Base-by-base conservation (phyloP, 2,888 invertebrate genomes). In the Lissonota sp. region DNA sequence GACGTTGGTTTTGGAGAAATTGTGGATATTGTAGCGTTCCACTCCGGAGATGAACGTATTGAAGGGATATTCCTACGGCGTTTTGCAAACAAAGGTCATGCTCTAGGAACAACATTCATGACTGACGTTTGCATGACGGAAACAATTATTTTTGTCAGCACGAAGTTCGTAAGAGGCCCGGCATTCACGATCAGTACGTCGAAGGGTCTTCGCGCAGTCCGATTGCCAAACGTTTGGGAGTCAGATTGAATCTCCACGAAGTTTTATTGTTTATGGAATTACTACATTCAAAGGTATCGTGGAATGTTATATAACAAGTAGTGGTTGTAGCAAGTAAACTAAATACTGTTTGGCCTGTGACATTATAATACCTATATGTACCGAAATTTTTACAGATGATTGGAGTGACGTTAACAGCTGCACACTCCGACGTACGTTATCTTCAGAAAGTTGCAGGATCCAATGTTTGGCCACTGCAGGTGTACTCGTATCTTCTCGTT, bases 1-100 rank as follows among this genome's bases (percentile, higher is more conserved):
- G 16, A 69, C 26, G 39, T 55, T 57, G 53, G 55, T 42, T 69
- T 40, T 55, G 69, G 69, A 57, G 55, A 55, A 40, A 69, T 69
- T 16, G 5, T 62, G 62, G 44, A 16, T 6, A 62, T 62, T 10
- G 62, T 44, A n/a, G 42, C 7, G 6, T 44, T 44, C 44, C 8
- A 12, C 4, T 62, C 42, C 42, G 14, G 14, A 5, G 14, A 62
- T 12, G 10, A 44, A 12, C 12, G 62, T 62, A 62, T 14, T 8
- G 14, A 44, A 16, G 44, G 44, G 7, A 62, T 44, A 14, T 44
- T 62, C 12, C 53, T 53, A 7, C 53, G 53, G 1, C 5, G 14
- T 12, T 53, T 14, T 5, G 1, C 16, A 5, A 16, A 53, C 5
- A 53, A 53, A 53, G 53, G 53, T 14, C 7, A 53, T 14, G 53